Base-by-base conservation (phyloP, 2,888 invertebrate genomes). In the Scaptomyza parva region DNA sequence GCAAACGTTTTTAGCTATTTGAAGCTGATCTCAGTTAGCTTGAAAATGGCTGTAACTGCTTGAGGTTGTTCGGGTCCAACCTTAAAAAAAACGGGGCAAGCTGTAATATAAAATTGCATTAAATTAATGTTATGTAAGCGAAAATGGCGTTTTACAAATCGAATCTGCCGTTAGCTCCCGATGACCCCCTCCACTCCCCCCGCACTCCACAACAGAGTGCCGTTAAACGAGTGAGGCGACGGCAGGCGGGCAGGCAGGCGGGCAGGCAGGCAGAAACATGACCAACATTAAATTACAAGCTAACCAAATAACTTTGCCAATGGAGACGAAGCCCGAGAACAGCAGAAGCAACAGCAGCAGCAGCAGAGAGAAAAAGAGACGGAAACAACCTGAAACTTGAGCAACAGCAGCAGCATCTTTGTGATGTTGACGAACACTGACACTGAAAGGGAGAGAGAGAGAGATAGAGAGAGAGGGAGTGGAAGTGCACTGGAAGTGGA, bases 81-180 rank as follows among this genome's bases (percentile, higher is more conserved):
- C 75, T 58, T 60, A 76, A 76, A 45, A 28, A 9, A 4, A 24
- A 6, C 22, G 6, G 22, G 22, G 5, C 17, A 18, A 37, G 30
- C 20, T 28, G 33, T 5, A 48, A 43, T 41, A 40, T 53, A 62
- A 60, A 73, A 76, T 73, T 78, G 76, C 82, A 84, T 84, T 84
- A 84, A 84, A 74, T 84, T 84, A 78, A 84, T 81, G 81, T 76
- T 81, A 64, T 65, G 61, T 66, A 78, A 78, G 74, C 81, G 81
- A 73, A 80, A 81, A 81, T 78, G 70, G 74, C 82, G 70, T 81
- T 84, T 84, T 64, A 66, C 78, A 81, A 81, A 81, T 84, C 74
- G 78, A 84, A 81, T 81, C 73, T 78, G 81, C 68, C 59, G 68
- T 65, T 24, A 47, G 45, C 43, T 8, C 3, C n/a, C 11, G 28